Evolutionary conservation across 1,140 invertebrate genomes (phyloP).

Genomic region (Panagrolaimus sp.): DNA sequence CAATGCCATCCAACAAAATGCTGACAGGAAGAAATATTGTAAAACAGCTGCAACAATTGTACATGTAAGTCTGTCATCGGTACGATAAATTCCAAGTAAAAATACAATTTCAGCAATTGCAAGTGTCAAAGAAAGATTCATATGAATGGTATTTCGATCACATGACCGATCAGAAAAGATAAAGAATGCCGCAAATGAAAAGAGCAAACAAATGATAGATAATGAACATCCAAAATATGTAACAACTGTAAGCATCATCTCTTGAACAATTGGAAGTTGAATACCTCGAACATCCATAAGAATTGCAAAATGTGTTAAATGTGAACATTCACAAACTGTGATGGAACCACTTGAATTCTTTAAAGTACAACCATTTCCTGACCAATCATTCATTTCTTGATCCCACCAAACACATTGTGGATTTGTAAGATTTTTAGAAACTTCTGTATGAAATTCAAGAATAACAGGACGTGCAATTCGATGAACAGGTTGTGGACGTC

Average conservation of each 20-base stretch:
- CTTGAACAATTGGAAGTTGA: not conserved
- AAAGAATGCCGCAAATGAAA: not conserved
- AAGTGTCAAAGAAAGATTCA: not conserved
- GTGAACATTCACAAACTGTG: constrained; percentile 33
- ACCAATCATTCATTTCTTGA: not conserved
- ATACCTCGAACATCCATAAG: constrained; percentile 36
- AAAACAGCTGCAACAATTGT: not conserved
- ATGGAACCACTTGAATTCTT: not conserved
- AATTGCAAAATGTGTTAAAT: constrained; percentile 49
- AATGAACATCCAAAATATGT: not conserved
- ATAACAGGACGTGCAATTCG: not conserved
- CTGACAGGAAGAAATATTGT: not conserved
- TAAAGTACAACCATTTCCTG: not conserved
- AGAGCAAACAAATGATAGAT: not conserved
- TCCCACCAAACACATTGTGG: constrained; percentile 5
- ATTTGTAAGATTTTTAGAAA: not conserved
- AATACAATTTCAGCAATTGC: not conserved
- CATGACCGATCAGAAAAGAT: not conserved
- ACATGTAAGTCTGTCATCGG: not conserved
- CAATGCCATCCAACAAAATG: not conserved
- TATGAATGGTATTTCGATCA: not conserved
- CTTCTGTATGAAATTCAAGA: not conserved
- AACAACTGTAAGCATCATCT: not conserved
- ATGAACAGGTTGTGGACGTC: not conserved
- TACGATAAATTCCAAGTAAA: not conserved